These are phyloP conservation scores for Zonitis immaculata DNA, from an alignment of 2,888 invertebrate species.

Conservation along the genomic window DNA sequence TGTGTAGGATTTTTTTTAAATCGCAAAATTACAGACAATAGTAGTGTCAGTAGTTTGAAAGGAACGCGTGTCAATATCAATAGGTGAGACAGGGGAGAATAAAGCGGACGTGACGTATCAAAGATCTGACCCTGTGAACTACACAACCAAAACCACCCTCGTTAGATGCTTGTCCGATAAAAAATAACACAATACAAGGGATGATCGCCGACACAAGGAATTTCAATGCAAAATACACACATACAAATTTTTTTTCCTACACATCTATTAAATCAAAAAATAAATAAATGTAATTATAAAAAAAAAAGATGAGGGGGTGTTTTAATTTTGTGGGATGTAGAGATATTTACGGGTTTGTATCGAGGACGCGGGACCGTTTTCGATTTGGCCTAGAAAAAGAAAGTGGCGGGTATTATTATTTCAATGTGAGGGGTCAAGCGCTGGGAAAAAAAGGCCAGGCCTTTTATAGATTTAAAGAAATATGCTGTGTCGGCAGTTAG, in stretches of 20 bases:
- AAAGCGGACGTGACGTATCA: conserved; percentile 46
- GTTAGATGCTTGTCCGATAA: conserved; percentile 43
- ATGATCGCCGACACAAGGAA: background rate
- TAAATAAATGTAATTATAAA: background rate
- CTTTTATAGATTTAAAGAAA: conserved; percentile 37
- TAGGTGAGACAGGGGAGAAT: conserved; percentile 30
- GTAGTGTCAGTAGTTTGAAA: background rate
- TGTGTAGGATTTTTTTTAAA: no score
- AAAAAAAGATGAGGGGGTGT: background rate
- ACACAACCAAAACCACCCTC: conserved; percentile 30
- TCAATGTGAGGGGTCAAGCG: conserved; percentile 20
- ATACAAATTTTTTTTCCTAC: background rate
- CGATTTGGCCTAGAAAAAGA: conserved; percentile 10
- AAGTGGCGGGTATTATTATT: conserved; percentile 21
- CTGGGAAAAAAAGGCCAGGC: conserved; percentile 22
- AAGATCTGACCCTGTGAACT: conserved; percentile 41
- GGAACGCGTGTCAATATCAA: conserved; percentile 31
- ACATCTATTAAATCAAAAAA: background rate
- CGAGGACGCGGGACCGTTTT: conserved; percentile 3
- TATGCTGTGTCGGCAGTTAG: conserved; percentile 34
- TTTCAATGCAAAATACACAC: background rate
- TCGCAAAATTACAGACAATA: background rate
- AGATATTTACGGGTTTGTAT: background rate
- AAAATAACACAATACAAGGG: conserved; percentile 24
- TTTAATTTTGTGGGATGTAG: background rate